Base-by-base conservation (phyloP, 2,888 invertebrate genomes). In the Pammene aurita region DNA sequence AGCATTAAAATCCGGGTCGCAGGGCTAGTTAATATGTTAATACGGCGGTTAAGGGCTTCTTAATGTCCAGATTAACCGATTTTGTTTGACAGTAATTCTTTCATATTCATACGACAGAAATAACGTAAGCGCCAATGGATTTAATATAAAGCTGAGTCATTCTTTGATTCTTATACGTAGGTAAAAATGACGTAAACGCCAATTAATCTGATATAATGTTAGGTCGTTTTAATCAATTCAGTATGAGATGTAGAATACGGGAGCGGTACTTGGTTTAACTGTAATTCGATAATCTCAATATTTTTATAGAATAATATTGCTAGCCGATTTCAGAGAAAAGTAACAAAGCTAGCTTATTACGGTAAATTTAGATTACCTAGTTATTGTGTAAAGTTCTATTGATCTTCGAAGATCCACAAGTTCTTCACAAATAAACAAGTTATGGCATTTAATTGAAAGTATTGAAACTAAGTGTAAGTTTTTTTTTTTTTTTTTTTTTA, bases 1-100 rank as follows among this genome's bases (percentile, higher is more conserved):
- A 16, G n/a, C 41, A 66, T 61, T 56, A 70, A 50, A 65, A 65
- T 46, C 48, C 61, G 62, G 71, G 65, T 65, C 56, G 48, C 9
- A 41, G 34, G 34, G 58, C 42, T 67, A 62, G 63, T 71, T 71
- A 57, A 67, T 71, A 71, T 65, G 60, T 41, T 35, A 56, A 62
- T 52, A n/a, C 7, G 13, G 2, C 18, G 38, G 34, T 63, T 52
- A 67, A 68, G 60, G 68, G 60, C 64, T 52, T 68, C 67, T 71
- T 68, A 71, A 71, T 68, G 50, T 60, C 10, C 5, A 11, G 56
- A 71, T 68, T 71, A 65, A 50, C 55, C 68, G 68, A 71, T 65
- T 61, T 68, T 55, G 46, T 56, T 42, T 67, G 68, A 68, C 68
- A 55, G 42, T 60, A 42, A 67, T 48, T 57, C 63, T 68, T 63